phyloP scores from a whole-genome alignment of 92 coral and sea anemone genomes.

The Phenganax stokvisi region DNA sequence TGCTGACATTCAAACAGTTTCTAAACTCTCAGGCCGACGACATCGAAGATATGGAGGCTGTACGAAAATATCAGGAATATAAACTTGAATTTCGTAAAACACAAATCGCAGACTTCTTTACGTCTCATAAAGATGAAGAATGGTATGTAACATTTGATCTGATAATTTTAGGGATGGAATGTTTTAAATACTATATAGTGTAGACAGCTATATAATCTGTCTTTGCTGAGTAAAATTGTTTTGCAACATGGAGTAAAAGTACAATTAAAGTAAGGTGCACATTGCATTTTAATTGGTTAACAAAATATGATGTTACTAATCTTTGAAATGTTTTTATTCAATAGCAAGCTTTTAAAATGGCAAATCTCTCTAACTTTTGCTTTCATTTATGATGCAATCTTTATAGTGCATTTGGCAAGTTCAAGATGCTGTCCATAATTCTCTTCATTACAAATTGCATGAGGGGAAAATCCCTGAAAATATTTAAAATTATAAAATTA shows the following conservation, averaged over 20 bases:
- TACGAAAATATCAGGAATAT: conserved; percentile 83
- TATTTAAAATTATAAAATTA: not conserved
- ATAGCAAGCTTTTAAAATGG: not conserved
- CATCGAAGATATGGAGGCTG: conserved; percentile 94
- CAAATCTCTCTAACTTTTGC: not conserved
- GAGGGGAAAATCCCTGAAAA: conserved; percentile 34
- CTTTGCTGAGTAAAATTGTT: no score
- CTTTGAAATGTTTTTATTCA: not conserved
- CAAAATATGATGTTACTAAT: not conserved
- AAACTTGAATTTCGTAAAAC: conserved; percentile 91
- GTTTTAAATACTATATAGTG: no score
- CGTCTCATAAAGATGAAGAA: conserved; percentile 89
- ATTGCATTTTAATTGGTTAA: not conserved
- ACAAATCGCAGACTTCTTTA: conserved; percentile 89
- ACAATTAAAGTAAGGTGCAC: not conserved
- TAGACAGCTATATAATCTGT: no score
- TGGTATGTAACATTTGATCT: conserved; percentile 61
- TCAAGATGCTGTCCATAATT: conserved; percentile 2
- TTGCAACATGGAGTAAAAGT: no score
- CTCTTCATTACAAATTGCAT: conserved; percentile 14
- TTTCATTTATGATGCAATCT: conserved; percentile 9
- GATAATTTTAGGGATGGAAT: no score
- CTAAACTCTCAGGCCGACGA: conserved; percentile 86
- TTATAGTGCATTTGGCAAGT: not conserved
- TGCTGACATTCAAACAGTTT: conserved; percentile 93